These are phyloP conservation scores for Berghia stephanieae DNA, from an alignment of 1,140 invertebrate species.

Conservation along the genomic window DNA sequence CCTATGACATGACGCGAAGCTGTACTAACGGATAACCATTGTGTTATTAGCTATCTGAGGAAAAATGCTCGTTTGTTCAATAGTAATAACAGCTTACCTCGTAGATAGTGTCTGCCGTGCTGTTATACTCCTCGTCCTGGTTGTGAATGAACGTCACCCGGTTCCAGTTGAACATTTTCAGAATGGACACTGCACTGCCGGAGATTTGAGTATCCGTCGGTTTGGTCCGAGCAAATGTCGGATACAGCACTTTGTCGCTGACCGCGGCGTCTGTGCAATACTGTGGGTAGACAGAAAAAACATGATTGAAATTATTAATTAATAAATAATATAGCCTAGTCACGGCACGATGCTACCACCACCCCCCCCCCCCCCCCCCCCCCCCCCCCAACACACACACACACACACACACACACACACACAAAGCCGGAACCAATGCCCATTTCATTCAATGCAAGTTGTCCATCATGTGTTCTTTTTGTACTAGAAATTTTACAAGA, in stretches of 20 bases:
- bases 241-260: slow-evolving; percentile 82
- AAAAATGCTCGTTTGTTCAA: too few relatives aligned
- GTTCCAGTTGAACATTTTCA: slow-evolving; percentile 90
- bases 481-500: too few relatives aligned
- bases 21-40: not conserved
- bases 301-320: too few relatives aligned
- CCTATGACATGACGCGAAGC: too few relatives aligned
- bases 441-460: too few relatives aligned
- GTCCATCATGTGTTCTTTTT: too few relatives aligned
- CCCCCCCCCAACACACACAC: too few relatives aligned
- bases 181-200: slow-evolving; percentile 88
- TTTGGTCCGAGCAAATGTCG: slow-evolving; percentile 93
- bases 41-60: not conserved
- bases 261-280: slow-evolving; percentile 92
- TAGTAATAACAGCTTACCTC: slow-evolving; percentile 46
- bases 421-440: too few relatives aligned
- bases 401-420: too few relatives aligned
- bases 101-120: slow-evolving; percentile 52
- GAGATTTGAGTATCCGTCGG: slow-evolving; percentile 93
- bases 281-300: slow-evolving; percentile 68
- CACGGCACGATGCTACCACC: too few relatives aligned
- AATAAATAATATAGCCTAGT: too few relatives aligned
- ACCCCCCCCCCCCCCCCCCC: too few relatives aligned
- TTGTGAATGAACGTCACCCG: slow-evolving; percentile 91
- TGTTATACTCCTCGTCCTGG: slow-evolving; percentile 36